phyloP scores from a whole-genome alignment of 2,888 invertebrate species.

The Automeris io region DNA sequence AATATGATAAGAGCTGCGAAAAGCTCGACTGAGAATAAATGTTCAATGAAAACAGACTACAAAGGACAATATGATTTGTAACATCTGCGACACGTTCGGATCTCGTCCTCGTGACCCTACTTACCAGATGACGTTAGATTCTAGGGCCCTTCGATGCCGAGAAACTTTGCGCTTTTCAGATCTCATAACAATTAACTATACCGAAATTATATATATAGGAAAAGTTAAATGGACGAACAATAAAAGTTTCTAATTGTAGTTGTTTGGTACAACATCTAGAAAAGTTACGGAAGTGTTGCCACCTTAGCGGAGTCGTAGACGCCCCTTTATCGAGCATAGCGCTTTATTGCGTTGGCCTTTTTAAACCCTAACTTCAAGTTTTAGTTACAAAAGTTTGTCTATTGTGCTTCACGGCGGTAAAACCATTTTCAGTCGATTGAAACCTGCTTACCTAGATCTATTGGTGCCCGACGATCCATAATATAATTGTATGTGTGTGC shows the following conservation, averaged over 20 bases:
- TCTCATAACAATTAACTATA: constrained; percentile 6
- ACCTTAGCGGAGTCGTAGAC: neutral
- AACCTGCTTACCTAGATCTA: too few species aligned
- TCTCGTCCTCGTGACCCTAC: constrained; percentile 28
- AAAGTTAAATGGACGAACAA: constrained; percentile 5
- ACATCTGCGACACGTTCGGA: constrained; percentile 36
- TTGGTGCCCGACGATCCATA: too few species aligned
- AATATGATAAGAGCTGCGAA: constrained; percentile 65
- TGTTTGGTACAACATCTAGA: neutral
- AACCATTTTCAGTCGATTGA: too few species aligned
- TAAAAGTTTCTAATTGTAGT: constrained; percentile 10
- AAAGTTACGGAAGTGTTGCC: neutral
- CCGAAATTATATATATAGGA: constrained; percentile 4
- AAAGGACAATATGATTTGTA: constrained; percentile 48
- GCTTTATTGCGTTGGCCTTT: too few species aligned
- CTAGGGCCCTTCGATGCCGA: constrained; percentile 13
- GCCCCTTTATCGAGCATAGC: neutral
- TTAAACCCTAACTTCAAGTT: too few species aligned
- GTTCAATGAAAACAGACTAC: constrained; percentile 58
- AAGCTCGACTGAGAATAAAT: constrained; percentile 42
- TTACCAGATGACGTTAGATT: constrained; percentile 26
- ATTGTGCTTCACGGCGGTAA: too few species aligned
- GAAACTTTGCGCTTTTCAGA: constrained; percentile 11
- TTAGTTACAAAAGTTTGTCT: too few species aligned
- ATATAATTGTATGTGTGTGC: too few species aligned